Evolutionary conservation across 2,888 invertebrate species (phyloP).

Genomic region (Erebia ligea): DNA sequence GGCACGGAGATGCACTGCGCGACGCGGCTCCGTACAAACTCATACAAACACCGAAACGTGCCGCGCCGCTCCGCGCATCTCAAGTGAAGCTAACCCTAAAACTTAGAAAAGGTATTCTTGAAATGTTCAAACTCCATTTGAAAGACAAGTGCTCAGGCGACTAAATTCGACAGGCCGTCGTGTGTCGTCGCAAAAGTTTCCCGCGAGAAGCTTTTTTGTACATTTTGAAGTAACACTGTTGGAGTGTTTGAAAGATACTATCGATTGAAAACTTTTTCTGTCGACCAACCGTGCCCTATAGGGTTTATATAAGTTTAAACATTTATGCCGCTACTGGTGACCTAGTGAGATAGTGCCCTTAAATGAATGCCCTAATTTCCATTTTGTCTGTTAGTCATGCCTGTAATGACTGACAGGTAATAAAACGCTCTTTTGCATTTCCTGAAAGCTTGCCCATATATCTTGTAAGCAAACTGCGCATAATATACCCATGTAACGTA

Average conservation of each 20-base stretch:
- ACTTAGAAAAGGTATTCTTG: not conserved
- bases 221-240: not conserved
- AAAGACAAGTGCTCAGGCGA: conserved; percentile 1
- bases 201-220: conserved; percentile 1
- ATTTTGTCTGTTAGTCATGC: not conserved
- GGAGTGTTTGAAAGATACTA: not conserved
- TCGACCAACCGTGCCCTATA: too few relatives aligned
- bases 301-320: too few relatives aligned
- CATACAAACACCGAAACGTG: too few relatives aligned
- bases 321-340: too few relatives aligned
- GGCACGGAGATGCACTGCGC: too few relatives aligned
- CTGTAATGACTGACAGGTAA: not conserved
- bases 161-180: not conserved
- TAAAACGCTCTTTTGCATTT: not conserved
- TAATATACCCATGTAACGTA: not conserved
- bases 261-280: not conserved
- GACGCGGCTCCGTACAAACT: too few relatives aligned
- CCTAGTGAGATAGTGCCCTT: too few relatives aligned
- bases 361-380: not conserved
- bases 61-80: too few relatives aligned
- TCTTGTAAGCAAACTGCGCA: not conserved
- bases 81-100: too few relatives aligned
- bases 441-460: not conserved
- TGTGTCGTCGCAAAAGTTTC: not conserved
- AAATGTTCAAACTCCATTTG: conserved; percentile 6